Evolutionary conservation across 2,888 invertebrate genomes (phyloP), one percentile per base, ranked within the genome.

Genomic region (Pristionchus entomophagus): DNA sequence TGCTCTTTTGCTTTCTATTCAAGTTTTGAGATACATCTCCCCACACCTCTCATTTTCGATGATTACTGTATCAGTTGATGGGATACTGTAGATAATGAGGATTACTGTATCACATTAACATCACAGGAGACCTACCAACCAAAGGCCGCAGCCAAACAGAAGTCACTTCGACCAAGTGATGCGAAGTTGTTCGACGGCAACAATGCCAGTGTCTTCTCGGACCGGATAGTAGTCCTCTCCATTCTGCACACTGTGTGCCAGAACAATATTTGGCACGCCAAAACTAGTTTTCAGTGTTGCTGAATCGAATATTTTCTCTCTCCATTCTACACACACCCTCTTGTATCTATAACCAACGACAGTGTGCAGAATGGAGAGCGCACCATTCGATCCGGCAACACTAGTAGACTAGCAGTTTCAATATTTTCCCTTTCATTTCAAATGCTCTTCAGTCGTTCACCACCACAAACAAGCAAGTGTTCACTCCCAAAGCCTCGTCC

Each of bases 391-490:
- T n/a, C n/a, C n/a, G n/a, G n/a, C n/a, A n/a, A n/a, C n/a, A n/a
- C n/a, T n/a, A n/a, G n/a, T n/a, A n/a, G n/a, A n/a, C n/a, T n/a
- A n/a, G n/a, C n/a, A n/a, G n/a, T n/a, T n/a, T n/a, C n/a, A n/a
- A n/a, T 77, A 32, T 38, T 38, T 51, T 38, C 26, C 8, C 10
- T 19, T 45, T n/a, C 14, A 22, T n/a, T 45, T 38, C 45, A n/a
- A 3, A 49, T 78, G 35, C 5, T 14, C 29, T 41, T 12, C 45
- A 84, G 83, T 65, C 65, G 4, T 84, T 45, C 32, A 29, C 59
- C 14, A 84, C 83, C 5, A 84, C 83, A 0, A 38, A 84, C 49
- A 65, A 84, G 19, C 41, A 59, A 84, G 49, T 49, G 5, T 84
- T 35, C 35, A 84, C 83, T 32, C 83, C 83, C n/a, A 84, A 84